Base-by-base conservation (phyloP, 2,888 invertebrate genomes). In the Troilus luridus region DNA sequence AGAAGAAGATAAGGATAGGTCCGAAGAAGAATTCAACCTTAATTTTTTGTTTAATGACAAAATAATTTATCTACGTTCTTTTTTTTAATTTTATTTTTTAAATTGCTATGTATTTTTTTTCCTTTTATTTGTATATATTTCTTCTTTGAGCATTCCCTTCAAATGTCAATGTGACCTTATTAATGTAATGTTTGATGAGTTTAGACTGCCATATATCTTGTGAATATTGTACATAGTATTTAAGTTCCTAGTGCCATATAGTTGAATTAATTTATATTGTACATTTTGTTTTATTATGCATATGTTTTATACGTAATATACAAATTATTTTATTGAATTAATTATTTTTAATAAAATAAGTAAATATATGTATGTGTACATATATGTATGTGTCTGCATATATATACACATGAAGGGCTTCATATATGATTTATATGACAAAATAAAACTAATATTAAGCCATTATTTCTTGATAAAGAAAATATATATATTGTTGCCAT, bases 241-340 rank as follows among this genome's bases (percentile, higher is more conserved):
- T 90, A 90, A 81, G 90, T 90, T 90, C 90, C 90, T 90, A 90
- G 90, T 90, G 90, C 90, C 90, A 90, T 90, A 81, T 90, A 90
- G 81, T 27, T 90, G 58, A 72, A 90, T 56, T 90, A 81, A 81
- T 90, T 81, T 81, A 90, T 90, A 90, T 77, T 90, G 90, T 90
- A 90, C 77, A 81, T 90, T 90, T 90, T 64, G 72, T 77, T 77
- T 85, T 85, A 85, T 58, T 56, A 85, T 56, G 85, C 56, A 56
- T 85, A 85, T n/a, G 56, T 56, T 85, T 85, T 56, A 81, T 81
- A 81, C 81, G 85, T 85, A 85, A 85, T 85, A 85, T 85, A 12
- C 12, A 56, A 56, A 58, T n/a, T 19, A n/a, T 56, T 56, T 85
- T 85, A n/a, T 85, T 56, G 14, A 41, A 85, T 85, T 85, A 56